These are phyloP conservation scores for Diploptera punctata DNA, from an alignment of 2,888 invertebrate genomes.

Conservation along the genomic window DNA sequence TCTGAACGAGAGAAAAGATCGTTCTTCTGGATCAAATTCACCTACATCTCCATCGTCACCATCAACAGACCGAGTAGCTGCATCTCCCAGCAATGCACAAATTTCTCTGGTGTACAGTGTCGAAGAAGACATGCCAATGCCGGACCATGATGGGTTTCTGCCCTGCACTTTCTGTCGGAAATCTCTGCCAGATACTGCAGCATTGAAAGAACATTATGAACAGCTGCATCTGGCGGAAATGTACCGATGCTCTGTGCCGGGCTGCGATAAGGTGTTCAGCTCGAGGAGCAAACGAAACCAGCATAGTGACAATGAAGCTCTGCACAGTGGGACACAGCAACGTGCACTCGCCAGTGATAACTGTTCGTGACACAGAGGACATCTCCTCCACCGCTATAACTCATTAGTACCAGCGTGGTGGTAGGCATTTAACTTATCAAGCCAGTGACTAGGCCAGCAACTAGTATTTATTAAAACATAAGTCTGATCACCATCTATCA, in stretches of 20 bases:
- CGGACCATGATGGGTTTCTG: slow-evolving; percentile 70
- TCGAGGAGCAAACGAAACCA: slow-evolving; percentile 79
- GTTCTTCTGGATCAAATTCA: slow-evolving; percentile 61
- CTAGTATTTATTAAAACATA: too few relatives aligned
- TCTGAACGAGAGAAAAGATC: slow-evolving; percentile 49
- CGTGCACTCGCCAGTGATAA: slow-evolving; percentile 32
- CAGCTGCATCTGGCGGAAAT: slow-evolving; percentile 68
- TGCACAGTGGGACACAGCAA: slow-evolving; percentile 52
- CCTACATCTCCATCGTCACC: slow-evolving; percentile 59
- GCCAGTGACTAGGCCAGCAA: too few relatives aligned
- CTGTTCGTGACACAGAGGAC: slow-evolving; percentile 47
- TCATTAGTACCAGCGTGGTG: slow-evolving; percentile 41
- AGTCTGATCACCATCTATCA: too few relatives aligned
- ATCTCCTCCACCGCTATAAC: slow-evolving; percentile 41
- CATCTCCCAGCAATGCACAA: slow-evolving; percentile 47
- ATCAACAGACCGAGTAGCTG: slow-evolving; percentile 38
- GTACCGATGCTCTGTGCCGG: slow-evolving; percentile 76
- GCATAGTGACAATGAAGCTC: slow-evolving; percentile 72
- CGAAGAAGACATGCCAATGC: slow-evolving; percentile 70
- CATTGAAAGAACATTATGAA: slow-evolving; percentile 68
- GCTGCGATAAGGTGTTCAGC: slow-evolving; percentile 79
- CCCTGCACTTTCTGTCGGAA: slow-evolving; percentile 75
- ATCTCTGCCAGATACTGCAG: slow-evolving; percentile 63
- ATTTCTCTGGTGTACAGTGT: slow-evolving; percentile 63
- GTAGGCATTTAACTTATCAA: slow-evolving; percentile 21